Conservation (phyloP, 2,797 vertebrate species). For the Huso huso region DNA sequence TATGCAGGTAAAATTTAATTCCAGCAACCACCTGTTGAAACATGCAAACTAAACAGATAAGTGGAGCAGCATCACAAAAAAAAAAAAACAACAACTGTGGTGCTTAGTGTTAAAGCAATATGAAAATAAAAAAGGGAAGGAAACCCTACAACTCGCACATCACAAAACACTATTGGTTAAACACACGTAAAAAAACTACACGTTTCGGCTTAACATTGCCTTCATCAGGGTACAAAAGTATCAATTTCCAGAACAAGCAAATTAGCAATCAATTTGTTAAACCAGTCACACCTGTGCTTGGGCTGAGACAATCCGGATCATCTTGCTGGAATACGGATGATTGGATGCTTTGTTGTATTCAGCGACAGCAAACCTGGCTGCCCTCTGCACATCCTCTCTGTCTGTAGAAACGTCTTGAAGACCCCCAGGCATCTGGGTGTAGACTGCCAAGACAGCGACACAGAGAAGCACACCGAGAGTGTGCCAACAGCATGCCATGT, state of each 20-base stretch:
- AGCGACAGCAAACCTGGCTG: not conserved
- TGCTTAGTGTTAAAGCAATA: too few species aligned
- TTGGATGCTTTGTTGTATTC: not conserved
- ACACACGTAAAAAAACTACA: too few species aligned
- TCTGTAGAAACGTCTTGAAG: not conserved
- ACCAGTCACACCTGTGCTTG: slow-evolving; percentile 2
- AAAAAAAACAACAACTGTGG: too few species aligned
- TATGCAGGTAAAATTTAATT: not conserved
- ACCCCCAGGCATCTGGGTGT: not conserved
- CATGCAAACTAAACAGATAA: too few species aligned
- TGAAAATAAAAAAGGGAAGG: too few species aligned
- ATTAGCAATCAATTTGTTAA: too few species aligned
- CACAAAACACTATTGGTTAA: too few species aligned
- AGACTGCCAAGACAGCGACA: not conserved
- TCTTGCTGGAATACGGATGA: not conserved
- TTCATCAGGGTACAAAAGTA: too few species aligned
- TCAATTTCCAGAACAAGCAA: too few species aligned
- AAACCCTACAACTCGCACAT: too few species aligned
- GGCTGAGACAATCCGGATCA: not conserved
- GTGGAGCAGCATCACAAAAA: too few species aligned
- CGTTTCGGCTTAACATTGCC: too few species aligned
- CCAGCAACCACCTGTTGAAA: slow-evolving; percentile 6
- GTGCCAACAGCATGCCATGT: not conserved
- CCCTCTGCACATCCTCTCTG: slow-evolving; percentile 1
- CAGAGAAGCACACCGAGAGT: not conserved